Evolutionary conservation across 2,113 vertebrate genomes (phyloP).

Genomic region (Rhinopomastus cyanomelas): DNA sequence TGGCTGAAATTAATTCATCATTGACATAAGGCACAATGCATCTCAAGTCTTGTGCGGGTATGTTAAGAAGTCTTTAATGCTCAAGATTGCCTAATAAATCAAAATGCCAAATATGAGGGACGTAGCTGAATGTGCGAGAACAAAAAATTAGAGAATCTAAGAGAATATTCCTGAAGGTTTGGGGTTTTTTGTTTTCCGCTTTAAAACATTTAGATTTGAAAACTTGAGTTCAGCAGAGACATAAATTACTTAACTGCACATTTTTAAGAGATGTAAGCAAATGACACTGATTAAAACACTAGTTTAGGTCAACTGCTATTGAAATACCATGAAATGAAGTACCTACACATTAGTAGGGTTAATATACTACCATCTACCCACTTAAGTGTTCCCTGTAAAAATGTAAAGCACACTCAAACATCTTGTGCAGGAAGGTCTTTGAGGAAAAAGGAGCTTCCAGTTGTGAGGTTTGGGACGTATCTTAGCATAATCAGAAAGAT

Average conservation of each 20-base stretch:
- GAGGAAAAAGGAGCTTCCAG: not conserved
- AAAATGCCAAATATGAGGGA: slow-evolving; percentile 87
- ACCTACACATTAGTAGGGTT: not conserved
- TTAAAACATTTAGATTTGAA: slow-evolving; percentile 31
- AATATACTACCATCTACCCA: not conserved
- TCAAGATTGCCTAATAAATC: slow-evolving; percentile 93
- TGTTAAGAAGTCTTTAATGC: slow-evolving; percentile 81
- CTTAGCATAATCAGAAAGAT: not conserved
- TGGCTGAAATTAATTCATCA: slow-evolving; percentile 93
- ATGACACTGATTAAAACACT: slow-evolving; percentile 13
- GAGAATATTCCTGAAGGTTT: slow-evolving; percentile 11
- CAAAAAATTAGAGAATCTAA: slow-evolving; percentile 53
- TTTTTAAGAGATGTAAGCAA: not conserved
- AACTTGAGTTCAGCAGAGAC: not conserved
- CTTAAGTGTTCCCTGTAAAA: not conserved
- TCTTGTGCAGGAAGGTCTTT: not conserved
- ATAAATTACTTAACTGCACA: not conserved
- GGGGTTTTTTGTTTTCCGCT: not conserved
- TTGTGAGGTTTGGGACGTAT: not conserved
- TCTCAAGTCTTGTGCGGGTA: slow-evolving; percentile 80
- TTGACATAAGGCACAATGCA: slow-evolving; percentile 83
- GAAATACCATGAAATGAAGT: not conserved
- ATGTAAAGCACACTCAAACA: not conserved
- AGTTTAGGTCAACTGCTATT: not conserved
- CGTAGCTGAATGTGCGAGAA: slow-evolving; percentile 60